Conservation (phyloP, 2,113 vertebrate genomes). For the Siniperca chuatsi region DNA sequence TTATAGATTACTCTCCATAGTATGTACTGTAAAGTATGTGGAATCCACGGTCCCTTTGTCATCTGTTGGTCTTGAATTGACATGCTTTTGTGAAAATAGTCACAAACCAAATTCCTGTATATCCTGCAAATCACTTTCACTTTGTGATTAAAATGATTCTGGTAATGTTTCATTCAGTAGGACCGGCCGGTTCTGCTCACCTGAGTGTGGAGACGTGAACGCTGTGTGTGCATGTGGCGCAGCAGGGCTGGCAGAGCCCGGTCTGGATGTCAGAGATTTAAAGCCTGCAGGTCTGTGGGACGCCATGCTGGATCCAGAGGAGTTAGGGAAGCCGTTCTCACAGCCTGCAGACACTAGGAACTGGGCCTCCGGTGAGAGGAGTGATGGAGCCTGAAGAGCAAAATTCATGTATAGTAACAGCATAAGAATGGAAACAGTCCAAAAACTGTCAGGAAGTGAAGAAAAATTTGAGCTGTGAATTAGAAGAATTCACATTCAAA, state of each 20-base stretch:
- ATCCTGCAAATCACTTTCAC: background rate
- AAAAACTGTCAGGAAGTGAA: background rate
- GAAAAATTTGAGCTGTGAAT: background rate
- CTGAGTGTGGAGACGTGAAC: slow-evolving; percentile 81
- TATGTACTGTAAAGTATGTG: background rate
- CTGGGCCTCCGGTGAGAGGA: slow-evolving; percentile 78
- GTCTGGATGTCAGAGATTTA: slow-evolving; percentile 80
- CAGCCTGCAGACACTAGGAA: slow-evolving; percentile 76
- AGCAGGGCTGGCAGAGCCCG: slow-evolving; percentile 69
- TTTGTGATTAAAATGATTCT: background rate
- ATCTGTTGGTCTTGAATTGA: background rate
- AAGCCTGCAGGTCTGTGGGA: slow-evolving; percentile 80
- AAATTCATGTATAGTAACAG: background rate
- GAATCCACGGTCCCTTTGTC: background rate
- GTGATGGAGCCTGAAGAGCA: slow-evolving; percentile 73
- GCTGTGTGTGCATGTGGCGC: slow-evolving; percentile 66
- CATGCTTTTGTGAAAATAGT: background rate
- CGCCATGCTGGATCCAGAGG: slow-evolving; percentile 71
- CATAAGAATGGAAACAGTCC: background rate
- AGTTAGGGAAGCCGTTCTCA: slow-evolving; percentile 80
- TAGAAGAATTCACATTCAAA: background rate
- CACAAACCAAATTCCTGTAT: background rate
- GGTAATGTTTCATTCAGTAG: background rate
- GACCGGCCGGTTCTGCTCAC: slow-evolving; percentile 48
- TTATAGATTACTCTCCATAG: background rate